Evolutionary conservation across 2,888 invertebrate species (phyloP), one percentile per base, ranked within the genome.

Genomic region (Tholera decimalis): DNA sequence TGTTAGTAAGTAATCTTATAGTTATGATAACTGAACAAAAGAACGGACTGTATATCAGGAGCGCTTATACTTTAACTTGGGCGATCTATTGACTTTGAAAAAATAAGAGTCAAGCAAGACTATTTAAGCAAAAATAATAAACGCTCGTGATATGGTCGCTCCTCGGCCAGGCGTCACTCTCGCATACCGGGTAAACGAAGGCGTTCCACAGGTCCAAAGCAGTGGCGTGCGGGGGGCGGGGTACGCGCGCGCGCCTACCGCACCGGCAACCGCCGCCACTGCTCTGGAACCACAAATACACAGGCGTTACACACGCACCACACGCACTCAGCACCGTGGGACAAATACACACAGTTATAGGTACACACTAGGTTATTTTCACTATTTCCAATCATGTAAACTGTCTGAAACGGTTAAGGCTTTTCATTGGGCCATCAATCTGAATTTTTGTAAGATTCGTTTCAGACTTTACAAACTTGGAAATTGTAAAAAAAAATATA

Each of bases 211-310:
- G 94, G 91, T 96, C 95, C 95, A 96, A 96, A 96, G 96, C 97
- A 96, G 96, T 96, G 96, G 96, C 96, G 97, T 97, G 97, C 96
- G 96, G 96, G 94, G 96, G 96, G 95, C 96, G 96, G 96, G 96
- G 94, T 91, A 96, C 95, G 95, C 96, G 96, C 92, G 96, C 94
- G 93, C 95, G 95, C 91, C 94, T 92, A 88, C 92, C 93, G 92
- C 95, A 95, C 90, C 93, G 95, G 92, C 96, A 95, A 90, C 95
- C 95, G 95, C 95, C 95, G 95, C 95, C 95, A 96, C 96, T 96
- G 96, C 96, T 96, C 96, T 96, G 95, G 95, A 96, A 95, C 95
- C 94, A 95, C 93, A 95, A 94, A 94, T 89, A 93, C 90, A 91
- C 91, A 92, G 82, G 90, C 86, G 85, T 93, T 93, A 93, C 93